These are phyloP conservation scores for Lota lota DNA, from an alignment of 2,113 vertebrate genomes.

Conservation along the genomic window DNA sequence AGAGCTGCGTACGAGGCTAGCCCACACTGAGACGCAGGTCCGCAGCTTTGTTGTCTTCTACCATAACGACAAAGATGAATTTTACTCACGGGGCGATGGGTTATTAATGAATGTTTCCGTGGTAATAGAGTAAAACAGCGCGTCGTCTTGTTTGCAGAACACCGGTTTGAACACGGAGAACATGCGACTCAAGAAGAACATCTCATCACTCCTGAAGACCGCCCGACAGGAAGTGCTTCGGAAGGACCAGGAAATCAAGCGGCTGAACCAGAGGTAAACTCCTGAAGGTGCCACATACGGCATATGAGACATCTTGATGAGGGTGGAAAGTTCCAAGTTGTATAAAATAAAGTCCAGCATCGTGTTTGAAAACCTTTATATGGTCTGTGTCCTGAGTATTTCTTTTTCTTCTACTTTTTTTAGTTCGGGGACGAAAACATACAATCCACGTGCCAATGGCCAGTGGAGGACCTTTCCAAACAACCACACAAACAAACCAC, in stretches of 20 bases:
- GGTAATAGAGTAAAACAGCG: background rate
- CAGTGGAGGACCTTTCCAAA: no score
- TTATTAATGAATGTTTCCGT: background rate
- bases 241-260: slow-evolving; percentile 92
- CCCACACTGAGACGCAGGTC: slow-evolving; percentile 89
- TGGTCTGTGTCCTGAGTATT: no score
- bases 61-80: no score
- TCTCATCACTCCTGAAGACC: slow-evolving; percentile 91
- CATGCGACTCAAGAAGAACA: slow-evolving; percentile 89
- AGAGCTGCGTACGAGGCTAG: slow-evolving; percentile 80
- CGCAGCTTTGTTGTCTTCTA: slow-evolving; percentile 2
- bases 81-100: background rate
- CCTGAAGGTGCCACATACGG: background rate
- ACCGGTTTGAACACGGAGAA: slow-evolving; percentile 85
- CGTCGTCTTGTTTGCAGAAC: slow-evolving; percentile 73
- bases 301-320: no score
- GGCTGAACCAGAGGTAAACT: slow-evolving; percentile 81
- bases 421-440: no score
- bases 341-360: no score
- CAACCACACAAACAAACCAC: no score
- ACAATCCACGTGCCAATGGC: no score
- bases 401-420: no score
- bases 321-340: no score
- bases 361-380: no score
- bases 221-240: slow-evolving; percentile 89